A percentile compares a stretch with the other conserved stretches of the same genome.
These are phyloP conservation scores for Drosophila dunni DNA, from an alignment of 1,140 invertebrate genomes.

Conservation along the genomic window DNA sequence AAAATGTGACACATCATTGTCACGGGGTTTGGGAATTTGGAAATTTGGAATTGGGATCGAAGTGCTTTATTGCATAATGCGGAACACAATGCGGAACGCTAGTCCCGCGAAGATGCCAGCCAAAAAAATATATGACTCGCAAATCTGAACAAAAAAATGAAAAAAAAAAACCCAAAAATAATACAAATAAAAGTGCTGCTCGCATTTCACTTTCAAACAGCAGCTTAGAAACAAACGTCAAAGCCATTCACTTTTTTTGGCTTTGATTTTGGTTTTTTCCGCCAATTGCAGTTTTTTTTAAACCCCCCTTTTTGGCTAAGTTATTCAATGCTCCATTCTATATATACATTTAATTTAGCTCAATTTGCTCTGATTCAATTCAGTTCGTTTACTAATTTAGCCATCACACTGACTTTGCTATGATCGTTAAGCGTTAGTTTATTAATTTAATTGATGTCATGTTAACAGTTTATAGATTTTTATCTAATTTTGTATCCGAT, in stretches of 20 bases:
- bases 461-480: background rate
- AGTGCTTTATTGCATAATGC: conserved; percentile 49
- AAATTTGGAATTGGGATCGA: conserved; percentile 30
- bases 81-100: conserved; percentile 44
- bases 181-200: conserved; percentile 10
- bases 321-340: conserved; percentile 23
- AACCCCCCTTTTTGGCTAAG: background rate
- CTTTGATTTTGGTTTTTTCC: conserved; percentile 11
- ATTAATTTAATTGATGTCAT: conserved; percentile 11
- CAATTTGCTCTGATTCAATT: conserved; percentile 4
- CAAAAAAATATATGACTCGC: conserved; percentile 48
- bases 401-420: conserved; percentile 2
- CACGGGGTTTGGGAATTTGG: conserved; percentile 26
- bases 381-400: conserved; percentile 6
- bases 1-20: conserved; percentile 63
- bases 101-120: conserved; percentile 28
- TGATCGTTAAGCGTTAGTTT: conserved; percentile 11
- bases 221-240: conserved; percentile 54
- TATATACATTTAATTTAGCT: background rate
- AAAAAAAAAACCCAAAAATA: background rate
- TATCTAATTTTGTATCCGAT: background rate
- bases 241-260: conserved; percentile 66
- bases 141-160: conserved; percentile 37
- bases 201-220: conserved; percentile 59
- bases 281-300: background rate